phyloP scores from a whole-genome alignment of 2,888 invertebrate species.

The Miltochrista miniata region DNA sequence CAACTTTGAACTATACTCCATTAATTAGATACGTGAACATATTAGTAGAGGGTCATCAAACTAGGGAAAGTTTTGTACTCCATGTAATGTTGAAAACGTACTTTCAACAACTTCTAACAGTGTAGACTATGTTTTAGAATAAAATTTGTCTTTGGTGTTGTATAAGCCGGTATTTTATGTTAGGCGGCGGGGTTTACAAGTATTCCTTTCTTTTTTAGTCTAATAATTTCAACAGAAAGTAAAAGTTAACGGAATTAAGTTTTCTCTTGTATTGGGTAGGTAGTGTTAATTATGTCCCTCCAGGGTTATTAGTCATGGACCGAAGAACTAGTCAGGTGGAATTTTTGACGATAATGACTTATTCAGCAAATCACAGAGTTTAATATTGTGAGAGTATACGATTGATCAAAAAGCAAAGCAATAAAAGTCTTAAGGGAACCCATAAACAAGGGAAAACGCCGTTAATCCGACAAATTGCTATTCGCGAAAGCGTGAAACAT shows the following conservation, averaged over 20 bases:
- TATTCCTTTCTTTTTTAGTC: background rate
- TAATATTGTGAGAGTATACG: conserved; percentile 17
- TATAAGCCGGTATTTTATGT: conserved; percentile 5
- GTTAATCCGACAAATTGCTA: conserved; percentile 79
- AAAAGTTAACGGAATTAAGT: no score
- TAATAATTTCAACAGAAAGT: no score
- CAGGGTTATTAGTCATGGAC: no score
- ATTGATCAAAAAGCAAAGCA: conserved; percentile 41
- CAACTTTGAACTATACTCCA: conserved; percentile 48
- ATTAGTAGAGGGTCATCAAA: conserved; percentile 44
- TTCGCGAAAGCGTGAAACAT: conserved; percentile 78
- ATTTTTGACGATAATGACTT: conserved; percentile 2
- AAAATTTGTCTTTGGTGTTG: conserved; percentile 31
- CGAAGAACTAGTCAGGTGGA: background rate
- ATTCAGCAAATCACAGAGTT: no score
- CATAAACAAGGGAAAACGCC: conserved; percentile 56
- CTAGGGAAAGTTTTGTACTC: conserved; percentile 33
- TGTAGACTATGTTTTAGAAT: conserved; percentile 23
- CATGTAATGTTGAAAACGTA: conserved; percentile 32
- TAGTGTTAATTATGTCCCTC: no score
- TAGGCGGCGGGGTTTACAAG: background rate
- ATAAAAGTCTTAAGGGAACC: conserved; percentile 45
- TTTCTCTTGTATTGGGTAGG: no score
- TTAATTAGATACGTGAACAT: conserved; percentile 44
- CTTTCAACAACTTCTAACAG: conserved; percentile 33